These are phyloP conservation scores for Zootoca vivipara DNA, from an alignment of 2,113 vertebrate genomes.

Conservation along the genomic window DNA sequence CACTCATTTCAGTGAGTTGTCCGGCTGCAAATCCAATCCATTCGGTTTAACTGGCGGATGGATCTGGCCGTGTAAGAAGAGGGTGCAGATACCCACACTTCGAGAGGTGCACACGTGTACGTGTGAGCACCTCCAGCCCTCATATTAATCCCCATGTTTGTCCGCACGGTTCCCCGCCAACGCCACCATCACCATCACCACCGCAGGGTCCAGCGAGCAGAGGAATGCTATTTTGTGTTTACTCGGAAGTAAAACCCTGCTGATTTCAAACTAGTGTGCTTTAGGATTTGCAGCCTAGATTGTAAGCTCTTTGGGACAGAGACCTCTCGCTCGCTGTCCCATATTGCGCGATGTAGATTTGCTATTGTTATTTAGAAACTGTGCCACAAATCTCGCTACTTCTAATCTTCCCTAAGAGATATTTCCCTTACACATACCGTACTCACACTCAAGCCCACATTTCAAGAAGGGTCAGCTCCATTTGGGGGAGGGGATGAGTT, in stretches of 20 bases:
- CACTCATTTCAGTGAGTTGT: background rate
- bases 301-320: background rate
- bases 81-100: background rate
- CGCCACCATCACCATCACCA: too few species aligned
- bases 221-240: background rate
- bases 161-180: too few species aligned
- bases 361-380: background rate
- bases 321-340: too few species aligned
- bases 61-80: background rate
- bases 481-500: too few species aligned
- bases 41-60: background rate
- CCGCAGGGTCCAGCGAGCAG: background rate
- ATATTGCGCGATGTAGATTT: background rate
- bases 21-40: too few species aligned
- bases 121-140: slow-evolving; percentile 34
- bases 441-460: background rate
- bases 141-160: background rate
- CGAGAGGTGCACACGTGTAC: background rate
- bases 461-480: background rate
- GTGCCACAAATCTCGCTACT: background rate
- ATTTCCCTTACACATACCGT: too few species aligned
- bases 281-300: background rate
- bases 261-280: background rate
- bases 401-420: background rate
- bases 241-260: background rate